phyloP scores from a whole-genome alignment of 2,888 invertebrate species.

The Melanostoma mellinum region DNA sequence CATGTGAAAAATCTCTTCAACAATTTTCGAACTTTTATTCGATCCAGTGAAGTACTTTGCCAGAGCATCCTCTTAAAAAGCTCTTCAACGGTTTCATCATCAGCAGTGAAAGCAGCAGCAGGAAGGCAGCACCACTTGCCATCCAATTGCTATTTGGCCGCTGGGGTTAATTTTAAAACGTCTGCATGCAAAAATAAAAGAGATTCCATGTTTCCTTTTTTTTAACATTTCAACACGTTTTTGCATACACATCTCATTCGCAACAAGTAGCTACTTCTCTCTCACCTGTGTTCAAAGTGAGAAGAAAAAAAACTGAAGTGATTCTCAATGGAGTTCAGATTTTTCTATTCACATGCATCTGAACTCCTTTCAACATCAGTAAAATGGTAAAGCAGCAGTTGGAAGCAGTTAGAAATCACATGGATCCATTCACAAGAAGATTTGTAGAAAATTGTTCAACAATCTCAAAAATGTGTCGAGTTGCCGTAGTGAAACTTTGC shows the following conservation, averaged over 20 bases:
- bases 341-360: slow-evolving; percentile 9
- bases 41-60: slow-evolving; percentile 49
- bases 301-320: slow-evolving; percentile 15
- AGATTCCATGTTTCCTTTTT: slow-evolving; percentile 37
- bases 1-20: slow-evolving; percentile 55
- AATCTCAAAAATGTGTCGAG: background rate
- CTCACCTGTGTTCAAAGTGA: slow-evolving; percentile 61
- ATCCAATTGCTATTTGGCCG: slow-evolving; percentile 27
- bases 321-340: slow-evolving; percentile 39
- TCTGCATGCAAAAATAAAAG: slow-evolving; percentile 25
- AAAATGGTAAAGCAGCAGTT: slow-evolving; percentile 35
- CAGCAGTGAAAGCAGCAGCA: slow-evolving; percentile 8
- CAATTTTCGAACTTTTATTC: slow-evolving; percentile 62
- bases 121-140: slow-evolving; percentile 33
- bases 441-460: slow-evolving; percentile 33
- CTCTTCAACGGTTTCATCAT: slow-evolving; percentile 55
- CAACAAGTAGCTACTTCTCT: slow-evolving; percentile 65
- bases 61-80: slow-evolving; percentile 55
- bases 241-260: slow-evolving; percentile 35
- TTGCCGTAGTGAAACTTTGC: slow-evolving; percentile 34
- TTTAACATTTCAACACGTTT: slow-evolving; percentile 28
- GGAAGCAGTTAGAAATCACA: slow-evolving; percentile 46
- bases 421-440: slow-evolving; percentile 4
- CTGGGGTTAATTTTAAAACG: slow-evolving; percentile 62
- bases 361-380: slow-evolving; percentile 10